Evolutionary conservation across 2,113 vertebrate species (phyloP).

Genomic region (Epinephelus moara): DNA sequence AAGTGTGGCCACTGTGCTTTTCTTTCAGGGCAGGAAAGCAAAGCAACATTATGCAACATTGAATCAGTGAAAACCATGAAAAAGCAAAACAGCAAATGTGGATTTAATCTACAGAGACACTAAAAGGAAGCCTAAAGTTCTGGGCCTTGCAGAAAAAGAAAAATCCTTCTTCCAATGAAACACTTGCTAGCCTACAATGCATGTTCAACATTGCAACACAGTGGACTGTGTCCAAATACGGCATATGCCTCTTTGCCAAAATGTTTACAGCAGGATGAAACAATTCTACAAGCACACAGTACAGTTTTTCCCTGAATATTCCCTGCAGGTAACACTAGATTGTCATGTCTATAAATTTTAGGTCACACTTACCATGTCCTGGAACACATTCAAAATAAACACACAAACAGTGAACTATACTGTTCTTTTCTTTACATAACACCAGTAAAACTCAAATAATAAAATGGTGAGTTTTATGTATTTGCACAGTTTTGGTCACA

Average conservation of each 20-base stretch:
- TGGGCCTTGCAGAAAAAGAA: neutral
- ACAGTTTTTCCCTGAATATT: neutral
- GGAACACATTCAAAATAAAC: neutral
- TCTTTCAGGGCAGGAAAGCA: constrained; percentile 54
- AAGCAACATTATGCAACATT: constrained; percentile 51
- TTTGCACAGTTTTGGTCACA: neutral
- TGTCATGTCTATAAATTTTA: neutral
- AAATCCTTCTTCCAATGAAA: neutral
- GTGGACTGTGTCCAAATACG: neutral
- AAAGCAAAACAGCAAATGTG: neutral
- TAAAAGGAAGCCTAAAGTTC: neutral
- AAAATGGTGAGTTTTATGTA: neutral
- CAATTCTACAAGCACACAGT: neutral
- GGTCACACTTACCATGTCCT: constrained; percentile 12
- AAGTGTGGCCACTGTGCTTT: neutral
- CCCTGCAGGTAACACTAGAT: neutral
- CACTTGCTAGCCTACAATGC: neutral
- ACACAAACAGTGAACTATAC: neutral
- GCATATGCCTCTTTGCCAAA: neutral
- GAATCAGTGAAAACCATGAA: constrained; percentile 15
- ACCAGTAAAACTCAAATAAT: neutral
- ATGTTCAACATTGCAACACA: constrained; percentile 2
- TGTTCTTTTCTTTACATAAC: neutral
- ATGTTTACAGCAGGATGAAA: neutral
- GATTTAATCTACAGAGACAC: neutral